Base-by-base conservation (phyloP, 2,113 vertebrate genomes). In the Parotia lawesii region DNA sequence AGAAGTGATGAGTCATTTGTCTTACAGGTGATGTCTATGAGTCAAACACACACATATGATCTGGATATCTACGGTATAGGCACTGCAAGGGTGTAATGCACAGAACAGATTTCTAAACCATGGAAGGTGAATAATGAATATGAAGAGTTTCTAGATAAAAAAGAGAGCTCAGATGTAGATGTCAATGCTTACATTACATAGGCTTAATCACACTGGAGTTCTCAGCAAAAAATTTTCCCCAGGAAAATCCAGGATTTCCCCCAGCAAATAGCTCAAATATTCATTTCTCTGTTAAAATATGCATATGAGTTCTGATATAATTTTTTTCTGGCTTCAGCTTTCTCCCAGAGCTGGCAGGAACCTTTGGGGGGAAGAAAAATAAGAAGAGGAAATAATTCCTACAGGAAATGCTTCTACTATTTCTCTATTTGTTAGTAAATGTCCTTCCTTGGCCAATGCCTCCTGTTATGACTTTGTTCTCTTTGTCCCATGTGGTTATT, bases 291-390 rank as follows among this genome's bases (percentile, higher is more conserved):
- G 11, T 47, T 72, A 57, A 92, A 82, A 81, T 45, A 15, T 45
- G 25, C 12, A 45, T 61, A 12, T 72, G 58, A 60, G 5, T 37
- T 74, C 25, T 72, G 23, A 12, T 67, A 19, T 10, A 42, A 10
- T 5, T 44, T 67, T 50, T 89, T 53, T 37, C 42, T 47, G 29
- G 1, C 10, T 78, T 71, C 31, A 56, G 5, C 4, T 87, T 77
- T 80, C 24, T 88, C 15, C 4, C 14, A 86, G 28, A 86, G 11
- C 11, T 62, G 11, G 6, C 3, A 12, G 18, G 47, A 88, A 70
- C 3, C 45, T 80, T 44, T 44, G 4, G 5, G 5, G 3, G 2
- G 7, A 17, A 35, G 9, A 5, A 10, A 35, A 24, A 6, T 2
- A 48, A 71, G 33, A 65, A 50, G 20, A 56, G 2, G 5, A 6